Percentiles rank a stretch among this genome's conserved stretches.
These are phyloP conservation scores for Philaenus spumarius DNA, from an alignment of 1,140 invertebrate species.

Conservation along the genomic window DNA sequence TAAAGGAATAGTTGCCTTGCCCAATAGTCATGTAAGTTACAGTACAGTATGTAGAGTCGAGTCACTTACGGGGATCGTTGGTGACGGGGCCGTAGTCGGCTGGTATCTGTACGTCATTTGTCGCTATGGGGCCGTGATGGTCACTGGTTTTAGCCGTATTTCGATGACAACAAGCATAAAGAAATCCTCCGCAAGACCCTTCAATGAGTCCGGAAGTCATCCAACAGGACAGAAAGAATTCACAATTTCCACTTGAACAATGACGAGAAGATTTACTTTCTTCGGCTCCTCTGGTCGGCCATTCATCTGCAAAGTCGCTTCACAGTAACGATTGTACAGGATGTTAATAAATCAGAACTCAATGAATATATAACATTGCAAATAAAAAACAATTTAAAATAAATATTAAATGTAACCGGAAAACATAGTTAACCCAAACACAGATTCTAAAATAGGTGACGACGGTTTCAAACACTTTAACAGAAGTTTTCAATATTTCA, in stretches of 20 bases:
- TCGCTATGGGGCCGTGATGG: constrained; percentile 46
- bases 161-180: constrained; percentile 83
- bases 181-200: constrained; percentile 70
- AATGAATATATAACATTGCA: too few species aligned
- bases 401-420: too few species aligned
- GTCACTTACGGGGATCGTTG: constrained; percentile 64
- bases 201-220: constrained; percentile 81
- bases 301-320: too few species aligned
- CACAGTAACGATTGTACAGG: too few species aligned
- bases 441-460: too few species aligned
- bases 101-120: constrained; percentile 37
- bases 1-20: background rate
- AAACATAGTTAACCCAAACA: too few species aligned
- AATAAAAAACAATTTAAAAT: too few species aligned
- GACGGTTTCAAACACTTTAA: too few species aligned
- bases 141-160: constrained; percentile 61
- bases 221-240: constrained; percentile 91
- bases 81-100: constrained; percentile 56
- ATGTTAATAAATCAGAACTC: too few species aligned
- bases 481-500: too few species aligned
- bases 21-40: background rate
- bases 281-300: too few species aligned
- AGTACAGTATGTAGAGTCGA: background rate
- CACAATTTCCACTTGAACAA: constrained; percentile 62
- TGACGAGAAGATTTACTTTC: too few species aligned